Evolutionary conservation across 1,140 invertebrate genomes (phyloP).

Genomic region (Trichoplusia ni): DNA sequence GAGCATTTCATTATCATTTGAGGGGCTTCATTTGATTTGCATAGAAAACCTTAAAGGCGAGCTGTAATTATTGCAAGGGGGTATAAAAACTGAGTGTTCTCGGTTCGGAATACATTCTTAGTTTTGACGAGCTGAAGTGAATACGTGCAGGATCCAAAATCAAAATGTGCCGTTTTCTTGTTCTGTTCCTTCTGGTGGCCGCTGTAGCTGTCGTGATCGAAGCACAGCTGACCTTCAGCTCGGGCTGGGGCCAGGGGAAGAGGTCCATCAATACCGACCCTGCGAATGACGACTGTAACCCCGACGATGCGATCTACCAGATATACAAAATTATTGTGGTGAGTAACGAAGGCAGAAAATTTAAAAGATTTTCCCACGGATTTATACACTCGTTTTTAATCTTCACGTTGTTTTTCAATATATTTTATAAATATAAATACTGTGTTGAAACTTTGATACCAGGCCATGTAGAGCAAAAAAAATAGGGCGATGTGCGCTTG

Average conservation of each 20-base stretch:
- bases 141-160: neutral
- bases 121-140: neutral
- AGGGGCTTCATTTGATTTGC: conserved; percentile 40
- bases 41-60: conserved; percentile 21
- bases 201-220: conserved; percentile 33
- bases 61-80: neutral
- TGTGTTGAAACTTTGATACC: no score
- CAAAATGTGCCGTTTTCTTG: conserved; percentile 40
- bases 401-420: no score
- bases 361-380: no score
- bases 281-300: conserved; percentile 31
- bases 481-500: no score
- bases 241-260: conserved; percentile 50
- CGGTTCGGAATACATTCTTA: neutral
- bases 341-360: no score
- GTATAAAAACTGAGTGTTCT: neutral
- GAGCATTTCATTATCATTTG: conserved; percentile 32
- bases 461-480: no score
- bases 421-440: no score
- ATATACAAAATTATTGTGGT: conserved; percentile 53
- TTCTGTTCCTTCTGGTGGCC: conserved; percentile 36
- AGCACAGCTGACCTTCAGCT: conserved; percentile 49
- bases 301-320: conserved; percentile 44
- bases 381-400: neutral
- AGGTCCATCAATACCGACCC: conserved; percentile 35